A percentile compares a stretch with the other conserved stretches of the same genome.
Evolutionary conservation across 1,140 invertebrate genomes (phyloP).

Genomic region (Lepidurus arcticus): DNA sequence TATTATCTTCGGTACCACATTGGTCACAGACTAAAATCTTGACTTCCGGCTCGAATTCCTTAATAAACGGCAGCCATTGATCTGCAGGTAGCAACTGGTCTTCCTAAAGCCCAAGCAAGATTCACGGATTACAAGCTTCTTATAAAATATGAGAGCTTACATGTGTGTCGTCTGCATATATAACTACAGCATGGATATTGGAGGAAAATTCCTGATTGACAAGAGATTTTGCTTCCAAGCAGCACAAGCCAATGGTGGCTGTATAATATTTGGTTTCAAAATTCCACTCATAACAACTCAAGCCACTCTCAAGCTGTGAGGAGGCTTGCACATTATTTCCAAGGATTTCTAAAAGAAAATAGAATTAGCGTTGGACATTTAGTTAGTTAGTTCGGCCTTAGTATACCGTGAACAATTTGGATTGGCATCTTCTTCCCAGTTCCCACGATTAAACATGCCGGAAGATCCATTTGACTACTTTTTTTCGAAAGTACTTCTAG

Average conservation of each 20-base stretch:
- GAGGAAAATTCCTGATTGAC: constrained; percentile 48
- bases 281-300: constrained; percentile 52
- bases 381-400: background rate
- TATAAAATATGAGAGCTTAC: constrained; percentile 42
- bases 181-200: constrained; percentile 53
- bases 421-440: background rate
- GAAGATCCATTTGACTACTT: background rate
- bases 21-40: constrained; percentile 51
- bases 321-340: constrained; percentile 40
- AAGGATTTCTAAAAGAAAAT: background rate
- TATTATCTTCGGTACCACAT: constrained; percentile 42
- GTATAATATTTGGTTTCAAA: constrained; percentile 64
- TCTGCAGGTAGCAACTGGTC: constrained; percentile 47
- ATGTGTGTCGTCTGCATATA: constrained; percentile 53
- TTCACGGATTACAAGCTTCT: constrained; percentile 5
- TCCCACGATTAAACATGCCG: background rate
- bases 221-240: constrained; percentile 46
- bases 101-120: constrained; percentile 42
- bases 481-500: background rate
- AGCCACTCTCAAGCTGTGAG: constrained; percentile 43
- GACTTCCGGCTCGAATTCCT: constrained; percentile 50
- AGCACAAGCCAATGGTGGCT: constrained; percentile 52
- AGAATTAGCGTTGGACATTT: background rate
- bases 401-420: background rate
- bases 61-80: constrained; percentile 49